These are phyloP conservation scores for Cryptosula pallasiana DNA, from an alignment of 2,888 invertebrate species.

Conservation along the genomic window DNA sequence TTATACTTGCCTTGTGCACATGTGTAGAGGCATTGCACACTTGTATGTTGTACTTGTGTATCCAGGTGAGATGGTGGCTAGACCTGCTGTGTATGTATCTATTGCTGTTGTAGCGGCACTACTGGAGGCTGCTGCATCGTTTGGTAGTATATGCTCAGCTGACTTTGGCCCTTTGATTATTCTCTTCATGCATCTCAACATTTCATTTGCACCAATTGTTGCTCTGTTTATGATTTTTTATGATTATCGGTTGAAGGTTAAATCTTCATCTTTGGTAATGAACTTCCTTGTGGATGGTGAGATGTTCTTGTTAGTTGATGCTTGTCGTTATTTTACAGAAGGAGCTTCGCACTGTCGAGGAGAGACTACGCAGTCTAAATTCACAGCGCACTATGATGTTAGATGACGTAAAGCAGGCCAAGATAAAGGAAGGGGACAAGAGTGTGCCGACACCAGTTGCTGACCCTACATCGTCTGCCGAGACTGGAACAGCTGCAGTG, in stretches of 20 bases:
- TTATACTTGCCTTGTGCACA: neutral
- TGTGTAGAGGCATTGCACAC: too few species aligned
- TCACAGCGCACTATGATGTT: constrained; percentile 18
- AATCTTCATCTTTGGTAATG: too few species aligned
- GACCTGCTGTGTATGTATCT: too few species aligned
- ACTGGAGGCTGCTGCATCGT: constrained; percentile 1
- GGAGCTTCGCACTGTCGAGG: constrained; percentile 12
- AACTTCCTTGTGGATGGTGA: too few species aligned
- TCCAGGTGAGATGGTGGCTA: too few species aligned
- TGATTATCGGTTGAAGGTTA: too few species aligned
- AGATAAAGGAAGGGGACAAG: neutral
- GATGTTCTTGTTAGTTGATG: too few species aligned
- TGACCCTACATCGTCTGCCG: neutral
- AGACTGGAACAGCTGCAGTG: neutral
- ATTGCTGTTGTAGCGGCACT: neutral
- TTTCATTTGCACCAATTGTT: too few species aligned
- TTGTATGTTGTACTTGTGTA: too few species aligned
- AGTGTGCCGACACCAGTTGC: neutral
- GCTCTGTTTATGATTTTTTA: too few species aligned
- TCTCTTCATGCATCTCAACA: too few species aligned
- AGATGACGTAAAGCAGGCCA: constrained; percentile 9
- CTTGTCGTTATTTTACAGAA: constrained; percentile 15
- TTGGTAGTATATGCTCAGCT: constrained; percentile 13
- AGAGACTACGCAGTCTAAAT: constrained; percentile 4
- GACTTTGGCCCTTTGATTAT: neutral